Evolutionary conservation across 2,888 invertebrate genomes (phyloP).

Genomic region (Byasa hedistus): DNA sequence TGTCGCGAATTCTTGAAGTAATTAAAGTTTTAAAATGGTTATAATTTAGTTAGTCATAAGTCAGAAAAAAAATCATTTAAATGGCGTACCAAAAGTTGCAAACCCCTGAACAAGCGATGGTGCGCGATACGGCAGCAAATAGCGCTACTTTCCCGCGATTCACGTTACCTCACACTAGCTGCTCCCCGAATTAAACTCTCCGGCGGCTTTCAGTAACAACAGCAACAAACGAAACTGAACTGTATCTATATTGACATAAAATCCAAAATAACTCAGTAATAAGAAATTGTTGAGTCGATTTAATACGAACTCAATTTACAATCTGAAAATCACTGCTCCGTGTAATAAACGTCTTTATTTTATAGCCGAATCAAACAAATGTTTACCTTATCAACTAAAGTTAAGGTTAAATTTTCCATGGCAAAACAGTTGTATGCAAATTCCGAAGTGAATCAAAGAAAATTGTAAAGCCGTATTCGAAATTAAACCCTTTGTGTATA

Average conservation of each 20-base stretch:
- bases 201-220: conserved; percentile 35
- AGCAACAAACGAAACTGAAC: conserved; percentile 37
- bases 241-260: conserved; percentile 22
- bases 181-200: conserved; percentile 44
- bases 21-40: too few relatives aligned
- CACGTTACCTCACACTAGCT: conserved; percentile 73
- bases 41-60: neutral
- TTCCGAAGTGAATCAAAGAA: conserved; percentile 44
- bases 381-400: conserved; percentile 32
- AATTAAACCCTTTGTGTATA: conserved; percentile 42
- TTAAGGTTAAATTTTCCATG: conserved; percentile 40
- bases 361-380: conserved; percentile 33
- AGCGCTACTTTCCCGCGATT: conserved; percentile 75
- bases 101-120: conserved; percentile 61
- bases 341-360: conserved; percentile 46
- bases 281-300: conserved; percentile 39
- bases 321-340: conserved; percentile 56
- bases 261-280: conserved; percentile 32
- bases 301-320: conserved; percentile 45
- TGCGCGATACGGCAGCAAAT: conserved; percentile 79
- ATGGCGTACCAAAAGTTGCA: conserved; percentile 43
- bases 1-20: too few relatives aligned
- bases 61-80: neutral
- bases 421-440: conserved; percentile 29
- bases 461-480: conserved; percentile 44